Base-by-base conservation (phyloP, 2,113 vertebrate genomes). In the Misgurnus mizolepis region DNA sequence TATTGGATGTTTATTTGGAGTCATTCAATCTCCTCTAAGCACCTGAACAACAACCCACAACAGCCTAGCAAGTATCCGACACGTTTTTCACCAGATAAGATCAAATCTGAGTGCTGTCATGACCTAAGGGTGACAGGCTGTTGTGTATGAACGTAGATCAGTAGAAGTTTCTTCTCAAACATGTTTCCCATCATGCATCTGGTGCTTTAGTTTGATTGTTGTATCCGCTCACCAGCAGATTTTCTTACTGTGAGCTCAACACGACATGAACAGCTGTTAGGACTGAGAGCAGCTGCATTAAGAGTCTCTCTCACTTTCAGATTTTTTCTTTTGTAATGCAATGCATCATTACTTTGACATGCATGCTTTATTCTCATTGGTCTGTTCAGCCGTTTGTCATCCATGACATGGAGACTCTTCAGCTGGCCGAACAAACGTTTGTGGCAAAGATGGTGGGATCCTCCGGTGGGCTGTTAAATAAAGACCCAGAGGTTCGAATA, bases 371-470 rank as follows among this genome's bases (percentile, higher is more conserved):
- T 55, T 4, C 18, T 17, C 34, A 11, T 22, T 55, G 11, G 6
- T 27, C 45, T 86, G 64, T 60, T 73, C 86, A 99, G 98, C 97
- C 97, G 1, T 98, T 99, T 27, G 96, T 99, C 85, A 97, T 99
- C 80, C 97, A 99, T 0, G 97, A 99, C 86, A 98, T 99, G 96
- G 97, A 98, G 55, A 98, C 98, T 0, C 84, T 99, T 72, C 96
- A 97, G 45, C 94, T 96, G 92, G 98, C 97, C 0, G 97, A 99
- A 91, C 95, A 96, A 93, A 99, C 97, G 0, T 89, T 99, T 67
- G 94, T 97, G 86, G 95, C 97, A 56, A 96, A 98, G 86, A 82
- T 98, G 89, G 95, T 98, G 11, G 94, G 94, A 83, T 91, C 96
- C 0, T 87, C 94, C 0, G 88, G 86, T 7, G 90, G 93, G 39